Evolutionary conservation across 2,113 vertebrate genomes (phyloP), one percentile per base, ranked within the genome.

Genomic region (Zingel zingel): DNA sequence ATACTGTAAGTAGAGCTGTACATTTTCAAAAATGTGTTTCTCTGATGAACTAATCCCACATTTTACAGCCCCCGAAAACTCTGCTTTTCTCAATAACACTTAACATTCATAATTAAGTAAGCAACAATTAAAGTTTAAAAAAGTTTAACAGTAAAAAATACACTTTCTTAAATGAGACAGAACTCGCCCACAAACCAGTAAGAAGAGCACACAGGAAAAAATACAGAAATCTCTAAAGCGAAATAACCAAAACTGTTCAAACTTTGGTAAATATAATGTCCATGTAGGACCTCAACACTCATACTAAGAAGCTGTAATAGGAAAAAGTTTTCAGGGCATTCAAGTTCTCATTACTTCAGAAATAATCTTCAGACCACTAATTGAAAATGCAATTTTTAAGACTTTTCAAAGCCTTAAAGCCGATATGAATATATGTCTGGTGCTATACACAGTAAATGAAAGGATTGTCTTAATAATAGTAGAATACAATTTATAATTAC

Each of bases 331-430:
- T 48, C 27, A 48, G 7, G 9, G 48, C 9, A 16, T 80, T 47
- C 47, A 33, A 47, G 53, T 27, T 25, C 9, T 61, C 16, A 19
- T 54, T 11, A 45, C 16, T 64, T 30, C 0, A 25, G 30, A 30
- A 47, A 21, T 6, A n/a, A 61, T 45, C 27, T 19, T 45, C 47
- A 43, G 21, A 56, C 21, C 36, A 71, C 27, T 57, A 11, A 82
- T 66, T 67, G 7, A 70, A 77, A 67, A 56, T 45, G 13, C 18
- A 13, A 9, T 19, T 75, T 80, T 62, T 48, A 0, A 18, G 2
- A 57, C 50, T 59, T 66, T 82, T 79, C 47, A 69, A 68, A 64
- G 63, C 62, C 16, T 64, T 4, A 39, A 64, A 71, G 36, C 13
- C 33, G 16, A 43, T 23, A 73, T 45, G 19, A 81, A 62, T 43